Evolutionary conservation across 2,113 vertebrate species (phyloP), one percentile per base, ranked within the genome.

Genomic region (Xiphorhynchus elegans): DNA sequence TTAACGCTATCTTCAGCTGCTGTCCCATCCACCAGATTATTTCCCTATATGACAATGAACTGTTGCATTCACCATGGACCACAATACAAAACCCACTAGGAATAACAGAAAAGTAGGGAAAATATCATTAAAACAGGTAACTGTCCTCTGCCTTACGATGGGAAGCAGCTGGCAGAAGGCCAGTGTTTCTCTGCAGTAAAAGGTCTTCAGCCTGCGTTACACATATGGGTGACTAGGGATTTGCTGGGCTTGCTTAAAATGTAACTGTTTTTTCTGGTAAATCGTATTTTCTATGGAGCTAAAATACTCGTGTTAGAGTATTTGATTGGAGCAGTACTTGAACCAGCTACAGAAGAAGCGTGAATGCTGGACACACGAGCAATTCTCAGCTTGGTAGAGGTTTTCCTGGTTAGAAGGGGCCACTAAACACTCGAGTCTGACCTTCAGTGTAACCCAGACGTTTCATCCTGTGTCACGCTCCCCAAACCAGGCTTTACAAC

Each of bases 381-480:
- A 69, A 78, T 42, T 67, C 35, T 83, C 83, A 53, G 24, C 50
- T 66, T 1, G 0, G 28, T 10, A 69, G 44, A 52, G 11, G 7
- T 89, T 80, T 83, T 77, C 67, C 52, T 56, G 37, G 25, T 13
- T 84, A 53, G 68, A 86, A 81, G 73, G 35, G 7, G 42, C 28
- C 12, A 49, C 29, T 58, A 37, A 84, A 46, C 23, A 47, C 5
- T 56, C 0, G 0, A 44, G 35, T n/a, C n/a, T 74, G 68, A 77
- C 37, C n/a, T 69, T 15, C 40, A 13, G 25, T 60, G 20, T 74
- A 66, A 66, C 25, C 47, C 2, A 29, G 20, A 13, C 56, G 17
- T 63, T 26, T 86, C 46, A 20, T 58, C 24, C n/a, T 6, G 1
- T 72, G 44, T n/a, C 25, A 50, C 18, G 9, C 9, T 79, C 58